Evolutionary conservation across 2,888 invertebrate genomes (phyloP).

Genomic region (Strigamia maritima): DNA sequence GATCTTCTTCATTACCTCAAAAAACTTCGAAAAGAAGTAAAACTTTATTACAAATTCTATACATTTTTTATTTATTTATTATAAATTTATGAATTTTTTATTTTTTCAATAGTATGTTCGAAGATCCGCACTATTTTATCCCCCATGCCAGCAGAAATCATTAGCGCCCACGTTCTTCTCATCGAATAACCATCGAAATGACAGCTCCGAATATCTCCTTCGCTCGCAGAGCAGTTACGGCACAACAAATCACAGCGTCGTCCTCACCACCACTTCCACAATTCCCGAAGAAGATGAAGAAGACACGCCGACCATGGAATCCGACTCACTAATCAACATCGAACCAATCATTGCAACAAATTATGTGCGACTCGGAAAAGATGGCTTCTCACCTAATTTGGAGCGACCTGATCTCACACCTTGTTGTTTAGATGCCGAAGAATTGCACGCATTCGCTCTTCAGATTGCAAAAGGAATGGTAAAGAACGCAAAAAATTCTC

Average conservation of each 20-base stretch:
- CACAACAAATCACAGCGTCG: neutral
- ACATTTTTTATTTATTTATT: too few species aligned
- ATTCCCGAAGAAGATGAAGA: slow-evolving; percentile 6
- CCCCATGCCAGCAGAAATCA: neutral
- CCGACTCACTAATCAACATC: neutral
- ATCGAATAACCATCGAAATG: neutral
- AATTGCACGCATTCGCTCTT: slow-evolving; percentile 68
- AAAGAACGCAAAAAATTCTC: too few species aligned
- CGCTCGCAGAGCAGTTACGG: neutral
- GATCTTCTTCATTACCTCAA: slow-evolving; percentile 66
- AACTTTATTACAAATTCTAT: too few species aligned
- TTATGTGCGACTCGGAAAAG: slow-evolving; percentile 9
- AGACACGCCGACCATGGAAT: neutral
- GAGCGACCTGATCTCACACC: neutral
- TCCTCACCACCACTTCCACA: neutral
- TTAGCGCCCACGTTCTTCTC: neutral
- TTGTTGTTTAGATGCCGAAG: slow-evolving; percentile 54
- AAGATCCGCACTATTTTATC: neutral
- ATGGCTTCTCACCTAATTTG: neutral
- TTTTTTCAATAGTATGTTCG: neutral
- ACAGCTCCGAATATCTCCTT: neutral
- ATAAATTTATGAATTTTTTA: neutral
- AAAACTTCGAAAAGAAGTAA: slow-evolving; percentile 52
- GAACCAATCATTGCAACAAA: neutral
- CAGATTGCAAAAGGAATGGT: slow-evolving; percentile 79